Evolutionary conservation across 1,140 invertebrate genomes (phyloP).

Genomic region (Oncopodura yosiiana): DNA sequence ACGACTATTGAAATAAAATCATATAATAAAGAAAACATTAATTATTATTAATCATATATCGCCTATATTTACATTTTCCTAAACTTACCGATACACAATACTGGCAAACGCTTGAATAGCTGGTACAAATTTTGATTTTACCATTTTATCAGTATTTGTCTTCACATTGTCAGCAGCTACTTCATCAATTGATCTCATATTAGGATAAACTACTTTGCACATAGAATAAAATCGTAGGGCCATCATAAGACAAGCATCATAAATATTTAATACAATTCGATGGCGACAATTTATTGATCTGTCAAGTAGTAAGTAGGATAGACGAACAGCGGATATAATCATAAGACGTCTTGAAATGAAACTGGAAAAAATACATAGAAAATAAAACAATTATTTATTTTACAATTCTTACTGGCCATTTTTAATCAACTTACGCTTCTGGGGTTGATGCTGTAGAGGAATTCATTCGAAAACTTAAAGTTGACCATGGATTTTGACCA

Average conservation of each 20-base stretch:
- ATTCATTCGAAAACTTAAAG: slow-evolving; percentile 2
- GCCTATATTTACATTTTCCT: too few species aligned
- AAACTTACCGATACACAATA: not conserved
- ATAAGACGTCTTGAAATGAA: slow-evolving; percentile 13
- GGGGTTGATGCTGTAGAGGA: not conserved
- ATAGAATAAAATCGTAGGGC: slow-evolving; percentile 30
- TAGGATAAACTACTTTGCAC: slow-evolving; percentile 27
- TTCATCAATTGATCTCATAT: not conserved
- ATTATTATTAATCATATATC: too few species aligned
- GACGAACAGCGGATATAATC: slow-evolving; percentile 5
- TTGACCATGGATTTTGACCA: slow-evolving; percentile 14
- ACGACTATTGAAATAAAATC: too few species aligned
- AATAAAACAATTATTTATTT: not conserved
- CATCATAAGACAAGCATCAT: slow-evolving; percentile 19
- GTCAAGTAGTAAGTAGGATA: slow-evolving; percentile 10
- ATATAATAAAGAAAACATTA: too few species aligned
- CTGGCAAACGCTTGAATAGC: not conserved
- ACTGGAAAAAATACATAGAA: slow-evolving; percentile 1
- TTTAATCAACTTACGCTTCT: slow-evolving; percentile 20
- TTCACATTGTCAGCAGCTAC: not conserved
- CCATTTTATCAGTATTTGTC: not conserved
- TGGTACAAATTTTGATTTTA: not conserved
- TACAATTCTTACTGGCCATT: not conserved
- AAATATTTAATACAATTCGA: slow-evolving; percentile 13
- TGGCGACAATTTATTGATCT: slow-evolving; percentile 14